Evolutionary conservation across 2,797 vertebrate genomes (phyloP), one percentile per base, ranked within the genome.

Genomic region (Ctenopoma kingsleyae): DNA sequence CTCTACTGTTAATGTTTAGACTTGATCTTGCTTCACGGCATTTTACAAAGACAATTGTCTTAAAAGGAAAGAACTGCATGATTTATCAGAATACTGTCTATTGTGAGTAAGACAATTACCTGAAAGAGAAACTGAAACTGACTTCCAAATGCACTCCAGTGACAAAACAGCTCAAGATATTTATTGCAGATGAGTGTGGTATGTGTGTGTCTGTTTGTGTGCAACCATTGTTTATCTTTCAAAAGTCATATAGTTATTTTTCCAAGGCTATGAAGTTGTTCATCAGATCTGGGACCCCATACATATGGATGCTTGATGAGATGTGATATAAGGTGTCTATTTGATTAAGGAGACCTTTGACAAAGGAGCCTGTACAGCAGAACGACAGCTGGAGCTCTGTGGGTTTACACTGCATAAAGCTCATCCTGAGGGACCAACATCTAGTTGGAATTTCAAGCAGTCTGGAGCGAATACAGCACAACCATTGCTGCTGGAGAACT

Each of bases 391-490:
- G 48, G 62, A 78, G 78, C 82, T 87, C 82, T 79, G 72, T 53
- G 76, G 83, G 81, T 87, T 89, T 83, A 71, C 69, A 73, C 76
- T 78, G 76, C 71, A 78, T 84, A 75, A 84, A 91, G 71, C 85
- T 75, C 73, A 49, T 91, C 87, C 82, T 82, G 51, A 71, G 85
- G 86, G 91, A 84, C 55, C 66, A 32, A 40, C 35, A 36, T 71
- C 80, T 64, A 70, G 71, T 69, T 89, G 79, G 83, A 89, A 90
- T 91, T 83, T 83, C 64, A 86, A 89, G 79, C 68, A 86, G 82
- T 69, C 61, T 58, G 48, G 75, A 63, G 65, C 19, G 10, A 59
- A 43, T 55, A 75, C 64, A 75, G 76, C 61, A 30, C 58, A 38
- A 35, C 63, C 46, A 56, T 40, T 59, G 54, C 72, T 67, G 67